Percentiles rank a stretch among this genome's conserved stretches.
Evolutionary conservation across 2,797 vertebrate genomes (phyloP).

Genomic region (Salarias fasciatus): DNA sequence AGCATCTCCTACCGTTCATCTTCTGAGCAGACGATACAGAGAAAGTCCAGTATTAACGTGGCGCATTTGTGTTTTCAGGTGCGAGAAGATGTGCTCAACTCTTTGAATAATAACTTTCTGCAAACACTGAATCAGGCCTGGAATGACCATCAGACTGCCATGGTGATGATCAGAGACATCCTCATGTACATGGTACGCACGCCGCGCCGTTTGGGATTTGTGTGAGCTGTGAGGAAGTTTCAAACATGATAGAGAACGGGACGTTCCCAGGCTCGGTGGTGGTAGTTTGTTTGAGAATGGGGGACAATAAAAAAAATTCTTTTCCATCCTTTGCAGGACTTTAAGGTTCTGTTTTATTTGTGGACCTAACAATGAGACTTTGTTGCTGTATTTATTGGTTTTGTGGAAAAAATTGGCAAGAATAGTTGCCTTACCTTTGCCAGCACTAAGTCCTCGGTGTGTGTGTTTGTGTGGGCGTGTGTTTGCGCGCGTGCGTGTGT

Average conservation of each 20-base stretch:
- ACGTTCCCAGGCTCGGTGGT: too few species aligned
- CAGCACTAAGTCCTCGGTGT: constrained; percentile 28
- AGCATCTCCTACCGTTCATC: not conserved
- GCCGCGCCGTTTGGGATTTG: not conserved
- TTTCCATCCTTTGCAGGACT: constrained; percentile 31
- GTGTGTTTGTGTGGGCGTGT: too few species aligned
- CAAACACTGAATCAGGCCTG: constrained; percentile 96
- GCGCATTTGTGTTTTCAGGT: constrained; percentile 80
- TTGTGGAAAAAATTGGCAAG: constrained; percentile 40
- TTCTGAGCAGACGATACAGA: not conserved
- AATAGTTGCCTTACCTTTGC: constrained; percentile 45
- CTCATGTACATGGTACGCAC: constrained; percentile 96
- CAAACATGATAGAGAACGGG: too few species aligned
- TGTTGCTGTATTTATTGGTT: constrained; percentile 57
- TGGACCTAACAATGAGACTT: constrained; percentile 48
- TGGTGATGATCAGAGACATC: constrained; percentile 99
- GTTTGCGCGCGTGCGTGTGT: too few species aligned
- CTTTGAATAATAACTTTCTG: constrained; percentile 96
- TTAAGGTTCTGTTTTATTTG: constrained; percentile 39
- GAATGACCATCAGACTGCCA: constrained; percentile 97
- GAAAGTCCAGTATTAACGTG: not conserved
- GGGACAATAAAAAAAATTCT: too few species aligned
- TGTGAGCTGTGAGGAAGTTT: too few species aligned
- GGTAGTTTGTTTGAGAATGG: too few species aligned
- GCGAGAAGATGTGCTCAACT: constrained; percentile 94